phyloP scores from a whole-genome alignment of 2,113 vertebrate species.

The Muntiacus reevesi region DNA sequence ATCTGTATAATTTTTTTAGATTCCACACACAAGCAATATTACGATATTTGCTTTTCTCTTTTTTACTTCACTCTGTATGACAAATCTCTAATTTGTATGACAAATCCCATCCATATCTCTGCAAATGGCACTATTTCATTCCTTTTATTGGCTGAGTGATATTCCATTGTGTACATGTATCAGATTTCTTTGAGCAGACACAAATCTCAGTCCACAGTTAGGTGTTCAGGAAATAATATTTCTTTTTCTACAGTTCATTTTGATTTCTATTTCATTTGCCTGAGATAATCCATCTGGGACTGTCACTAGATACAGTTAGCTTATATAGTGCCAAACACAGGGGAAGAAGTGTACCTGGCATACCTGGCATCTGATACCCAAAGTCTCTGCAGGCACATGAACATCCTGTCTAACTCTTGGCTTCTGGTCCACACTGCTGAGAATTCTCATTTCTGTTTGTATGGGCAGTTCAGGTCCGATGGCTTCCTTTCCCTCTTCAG shows the following conservation, averaged over 20 bases:
- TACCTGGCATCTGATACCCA: neutral
- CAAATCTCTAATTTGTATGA: neutral
- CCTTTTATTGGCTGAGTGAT: neutral
- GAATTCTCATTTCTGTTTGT: neutral
- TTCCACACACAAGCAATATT: neutral
- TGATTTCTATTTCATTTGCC: neutral
- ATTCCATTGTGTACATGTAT: neutral
- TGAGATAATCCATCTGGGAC: neutral
- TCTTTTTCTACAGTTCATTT: neutral
- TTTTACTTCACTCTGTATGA: neutral
- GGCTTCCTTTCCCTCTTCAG: neutral
- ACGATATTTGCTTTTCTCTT: neutral
- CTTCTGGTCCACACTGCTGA: neutral
- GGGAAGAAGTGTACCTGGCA: neutral
- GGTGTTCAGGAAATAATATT: neutral
- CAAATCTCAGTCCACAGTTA: neutral
- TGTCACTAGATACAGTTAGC: neutral
- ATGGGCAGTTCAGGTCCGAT: neutral
- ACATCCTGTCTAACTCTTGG: neutral
- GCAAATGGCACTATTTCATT: neutral
- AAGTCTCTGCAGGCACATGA: neutral
- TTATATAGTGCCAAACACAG: neutral
- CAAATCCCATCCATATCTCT: neutral
- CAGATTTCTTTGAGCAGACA: neutral
- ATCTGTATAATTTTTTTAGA: neutral